These are phyloP conservation scores for Popillia japonica DNA, from an alignment of 1,140 invertebrate species.

Conservation along the genomic window DNA sequence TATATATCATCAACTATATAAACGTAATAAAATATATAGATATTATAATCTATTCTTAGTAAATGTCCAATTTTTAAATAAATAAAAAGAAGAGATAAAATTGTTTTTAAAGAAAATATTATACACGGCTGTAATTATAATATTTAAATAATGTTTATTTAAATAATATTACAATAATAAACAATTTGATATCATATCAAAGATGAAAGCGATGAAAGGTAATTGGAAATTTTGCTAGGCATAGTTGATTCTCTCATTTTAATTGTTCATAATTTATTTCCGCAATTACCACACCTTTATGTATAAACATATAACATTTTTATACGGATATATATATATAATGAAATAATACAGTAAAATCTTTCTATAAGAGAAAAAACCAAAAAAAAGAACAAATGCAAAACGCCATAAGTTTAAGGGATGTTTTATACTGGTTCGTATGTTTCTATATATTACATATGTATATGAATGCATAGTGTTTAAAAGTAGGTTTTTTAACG, in stretches of 20 bases:
- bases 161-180: conserved; percentile 8
- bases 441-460: conserved; percentile 12
- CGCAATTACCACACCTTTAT: not conserved
- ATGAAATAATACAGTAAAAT: not conserved
- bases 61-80: conserved; percentile 19
- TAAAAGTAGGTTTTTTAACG: conserved; percentile 5
- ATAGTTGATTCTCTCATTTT: not conserved
- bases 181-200: conserved; percentile 32
- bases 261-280: not conserved
- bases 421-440: conserved; percentile 37
- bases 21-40: conserved; percentile 7
- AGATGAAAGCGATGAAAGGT: not conserved
- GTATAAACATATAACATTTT: not conserved
- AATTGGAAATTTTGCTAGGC: not conserved
- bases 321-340: not conserved
- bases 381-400: not conserved
- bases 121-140: not conserved
- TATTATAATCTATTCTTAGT: conserved; percentile 13
- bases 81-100: not conserved
- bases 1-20: conserved; percentile 21
- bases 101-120: not conserved
- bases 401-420: conserved; percentile 31
- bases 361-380: not conserved
- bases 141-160: conserved; percentile 11
- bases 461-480: conserved; percentile 3